These are phyloP conservation scores for Escarpia spicata DNA, from an alignment of 2,888 invertebrate species.

Conservation along the genomic window DNA sequence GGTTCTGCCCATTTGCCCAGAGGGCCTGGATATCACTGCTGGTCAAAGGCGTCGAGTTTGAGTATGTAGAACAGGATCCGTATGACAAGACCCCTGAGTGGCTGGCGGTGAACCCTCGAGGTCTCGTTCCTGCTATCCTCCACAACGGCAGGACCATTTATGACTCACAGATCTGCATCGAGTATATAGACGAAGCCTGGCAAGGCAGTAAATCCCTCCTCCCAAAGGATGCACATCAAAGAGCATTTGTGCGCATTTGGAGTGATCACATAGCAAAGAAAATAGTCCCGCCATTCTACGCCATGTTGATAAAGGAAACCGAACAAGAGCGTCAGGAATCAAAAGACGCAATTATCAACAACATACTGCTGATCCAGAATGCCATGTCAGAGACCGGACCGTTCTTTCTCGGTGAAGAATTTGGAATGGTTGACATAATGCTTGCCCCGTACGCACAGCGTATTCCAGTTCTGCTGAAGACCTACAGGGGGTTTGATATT, in stretches of 20 bases:
- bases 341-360: conserved; percentile 39
- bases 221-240: conserved; percentile 46
- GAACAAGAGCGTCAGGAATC: conserved; percentile 41
- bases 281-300: conserved; percentile 49
- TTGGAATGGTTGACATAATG: conserved; percentile 50
- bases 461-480: conserved; percentile 41
- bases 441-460: conserved; percentile 46
- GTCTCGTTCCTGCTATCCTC: conserved; percentile 48
- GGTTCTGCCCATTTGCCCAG: conserved; percentile 56
- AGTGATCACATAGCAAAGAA: conserved; percentile 47
- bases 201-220: conserved; percentile 38
- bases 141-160: conserved; percentile 46
- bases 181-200: conserved; percentile 49
- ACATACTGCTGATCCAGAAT: conserved; percentile 14
- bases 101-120: conserved; percentile 49
- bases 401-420: conserved; percentile 46
- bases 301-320: conserved; percentile 43
- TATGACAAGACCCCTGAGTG: conserved; percentile 52
- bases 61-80: conserved; percentile 51
- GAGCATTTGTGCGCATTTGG: conserved; percentile 49
- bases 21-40: conserved; percentile 51
- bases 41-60: conserved; percentile 48
- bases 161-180: conserved; percentile 49
- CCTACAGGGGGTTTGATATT: conserved; percentile 45
- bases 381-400: conserved; percentile 41